Evolutionary conservation across 92 coral and sea anemone genomes (phyloP), one percentile per base, ranked within the genome.

Genomic region (Porites rus): DNA sequence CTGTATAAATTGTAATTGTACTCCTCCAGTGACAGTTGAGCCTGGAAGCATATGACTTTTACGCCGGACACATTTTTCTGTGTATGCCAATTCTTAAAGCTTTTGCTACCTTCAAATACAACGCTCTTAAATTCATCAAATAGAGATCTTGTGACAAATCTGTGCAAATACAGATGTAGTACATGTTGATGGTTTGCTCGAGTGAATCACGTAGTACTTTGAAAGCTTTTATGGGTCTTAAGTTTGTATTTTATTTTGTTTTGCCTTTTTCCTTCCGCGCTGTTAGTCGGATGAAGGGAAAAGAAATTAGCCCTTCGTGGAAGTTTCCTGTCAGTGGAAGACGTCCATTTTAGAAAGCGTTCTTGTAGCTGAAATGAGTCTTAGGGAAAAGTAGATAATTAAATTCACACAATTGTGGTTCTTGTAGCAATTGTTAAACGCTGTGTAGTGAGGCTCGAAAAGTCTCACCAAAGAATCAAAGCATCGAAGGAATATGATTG

Each of bases 121-220:
- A 51, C 80, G 64, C 20, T 61, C 80, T 62, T 83, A 10, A 50
- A 64, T 18, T 64, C 72, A 59, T 83, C 46, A 51, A 61, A 53
- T 46, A 51, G 71, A 63, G 79, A 67, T 64, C 80, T 74, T 83
- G 25, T 61, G 80, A 51, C 58, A 51, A 70, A 59, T 64, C 22
- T 31, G 56, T 72, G 53, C 87, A 83, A 83, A 83, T 61, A 74
- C 80, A 83, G 87, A 63, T 83, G 87, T 54, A 63, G 58, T 52
- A n/a, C 52, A 8, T 11, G 11, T 20, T 73, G 72, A 63, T 83
- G 52, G 87, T 25, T 83, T 51, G 18, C 46, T 83, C 16, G 52
- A 46, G 80, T 50, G 54, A 65, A 24, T 75, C 79, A 65, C 77
- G 38, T 52, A 73, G 62, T 54, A 58, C 24, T 72, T 63, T 83